These are phyloP conservation scores for Megaceryle alcyon DNA, from an alignment of 2,797 vertebrate genomes.

Conservation along the genomic window DNA sequence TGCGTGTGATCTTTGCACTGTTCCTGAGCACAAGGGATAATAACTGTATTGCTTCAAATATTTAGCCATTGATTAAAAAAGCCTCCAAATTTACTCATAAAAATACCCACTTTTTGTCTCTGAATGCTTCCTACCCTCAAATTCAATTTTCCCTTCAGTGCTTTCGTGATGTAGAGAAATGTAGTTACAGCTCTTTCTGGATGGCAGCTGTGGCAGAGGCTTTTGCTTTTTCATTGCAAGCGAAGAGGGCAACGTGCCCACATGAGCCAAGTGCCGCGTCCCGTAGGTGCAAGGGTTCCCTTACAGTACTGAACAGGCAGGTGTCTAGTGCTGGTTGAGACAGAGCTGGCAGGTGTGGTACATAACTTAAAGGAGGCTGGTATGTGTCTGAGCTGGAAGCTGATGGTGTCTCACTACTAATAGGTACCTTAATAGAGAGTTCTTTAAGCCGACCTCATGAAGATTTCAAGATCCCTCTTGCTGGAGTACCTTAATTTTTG, in stretches of 20 bases:
- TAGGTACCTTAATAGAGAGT: not conserved
- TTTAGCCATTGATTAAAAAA: not conserved
- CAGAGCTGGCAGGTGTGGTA: not conserved
- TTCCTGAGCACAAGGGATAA: not conserved
- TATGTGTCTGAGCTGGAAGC: not conserved
- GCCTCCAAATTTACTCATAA: not conserved
- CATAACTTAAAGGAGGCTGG: not conserved
- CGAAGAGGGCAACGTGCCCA: accelerated
- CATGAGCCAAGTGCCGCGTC: not conserved
- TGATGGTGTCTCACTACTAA: not conserved
- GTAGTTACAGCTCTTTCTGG: not conserved
- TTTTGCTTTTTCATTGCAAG: not conserved
- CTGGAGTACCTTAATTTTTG: not conserved
- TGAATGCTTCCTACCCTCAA: not conserved
- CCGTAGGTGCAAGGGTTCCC: accelerated
- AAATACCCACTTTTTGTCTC: not conserved
- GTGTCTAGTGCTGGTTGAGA: not conserved
- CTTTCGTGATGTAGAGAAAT: not conserved
- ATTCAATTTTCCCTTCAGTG: not conserved
- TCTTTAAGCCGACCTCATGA: not conserved
- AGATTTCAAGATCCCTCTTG: not conserved
- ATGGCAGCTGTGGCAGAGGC: not conserved
- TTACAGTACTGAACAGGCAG: accelerated
- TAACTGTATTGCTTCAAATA: not conserved
- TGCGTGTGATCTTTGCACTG: not conserved